Percentiles rank a stretch among this genome's conserved stretches.
These are phyloP conservation scores for Craniophora ligustri DNA, from an alignment of 2,888 invertebrate species.

Conservation along the genomic window DNA sequence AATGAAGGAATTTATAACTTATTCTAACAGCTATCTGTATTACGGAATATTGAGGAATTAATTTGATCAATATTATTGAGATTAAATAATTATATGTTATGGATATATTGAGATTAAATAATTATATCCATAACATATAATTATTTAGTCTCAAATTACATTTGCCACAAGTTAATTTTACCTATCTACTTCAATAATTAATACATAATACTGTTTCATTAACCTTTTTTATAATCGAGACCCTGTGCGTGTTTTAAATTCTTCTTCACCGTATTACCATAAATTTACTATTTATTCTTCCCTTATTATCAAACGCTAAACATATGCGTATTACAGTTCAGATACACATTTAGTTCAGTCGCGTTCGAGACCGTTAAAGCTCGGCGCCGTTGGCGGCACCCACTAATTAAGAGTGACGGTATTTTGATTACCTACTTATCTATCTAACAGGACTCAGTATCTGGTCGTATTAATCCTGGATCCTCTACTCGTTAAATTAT, in stretches of 20 bases:
- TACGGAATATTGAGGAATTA: conserved; percentile 36
- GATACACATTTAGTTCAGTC: conserved; percentile 32
- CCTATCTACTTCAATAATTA: no score
- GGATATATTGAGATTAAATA: conserved; percentile 1
- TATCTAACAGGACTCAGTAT: conserved; percentile 73
- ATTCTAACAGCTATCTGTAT: conserved; percentile 53
- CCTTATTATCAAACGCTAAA: background rate
- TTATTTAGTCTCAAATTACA: no score
- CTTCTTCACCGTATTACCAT: no score
- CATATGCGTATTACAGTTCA: background rate
- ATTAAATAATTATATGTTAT: no score
- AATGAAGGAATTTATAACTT: conserved; percentile 68
- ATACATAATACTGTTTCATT: no score
- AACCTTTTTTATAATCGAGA: background rate
- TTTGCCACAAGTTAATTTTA: no score
- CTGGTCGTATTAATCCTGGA: conserved; percentile 77
- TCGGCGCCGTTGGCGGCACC: conserved; percentile 67
- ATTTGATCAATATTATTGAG: conserved; percentile 34
- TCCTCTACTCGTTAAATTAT: conserved; percentile 75
- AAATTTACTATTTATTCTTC: background rate
- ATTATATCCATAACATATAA: no score
- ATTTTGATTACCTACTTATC: conserved; percentile 85
- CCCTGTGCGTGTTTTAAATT: no score
- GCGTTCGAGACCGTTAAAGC: conserved; percentile 54
- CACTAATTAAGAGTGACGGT: conserved; percentile 83